Conservation (phyloP, 2,113 vertebrate species). For the Mormyrus iriodes region DNA sequence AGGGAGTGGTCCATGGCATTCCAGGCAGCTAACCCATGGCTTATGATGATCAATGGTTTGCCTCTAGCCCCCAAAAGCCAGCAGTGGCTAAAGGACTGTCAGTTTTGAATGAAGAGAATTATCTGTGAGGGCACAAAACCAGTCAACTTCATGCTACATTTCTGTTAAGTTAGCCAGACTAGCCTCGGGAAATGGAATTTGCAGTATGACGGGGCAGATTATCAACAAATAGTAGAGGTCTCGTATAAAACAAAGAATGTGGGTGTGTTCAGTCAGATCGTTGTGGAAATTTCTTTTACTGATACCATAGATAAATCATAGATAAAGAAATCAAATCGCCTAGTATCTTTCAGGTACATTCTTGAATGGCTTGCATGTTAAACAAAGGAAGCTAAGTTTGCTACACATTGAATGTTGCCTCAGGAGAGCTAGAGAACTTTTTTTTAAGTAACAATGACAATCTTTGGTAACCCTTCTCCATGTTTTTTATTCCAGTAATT, state of each 20-base stretch:
- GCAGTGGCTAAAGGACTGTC: neutral
- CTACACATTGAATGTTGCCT: neutral
- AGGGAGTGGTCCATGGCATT: neutral
- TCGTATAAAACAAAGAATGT: neutral
- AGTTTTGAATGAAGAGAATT: neutral
- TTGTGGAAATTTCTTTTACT: neutral
- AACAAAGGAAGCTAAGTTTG: neutral
- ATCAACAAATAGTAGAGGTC: neutral
- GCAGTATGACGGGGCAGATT: neutral
- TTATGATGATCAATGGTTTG: neutral
- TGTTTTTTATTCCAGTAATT: neutral
- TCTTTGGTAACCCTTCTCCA: neutral
- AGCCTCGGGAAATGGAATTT: neutral
- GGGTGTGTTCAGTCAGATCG: neutral
- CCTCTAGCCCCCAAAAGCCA: neutral
- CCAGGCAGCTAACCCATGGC: neutral
- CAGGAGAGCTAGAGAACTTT: neutral
- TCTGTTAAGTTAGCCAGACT: neutral
- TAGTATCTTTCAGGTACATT: neutral
- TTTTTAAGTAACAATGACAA: neutral
- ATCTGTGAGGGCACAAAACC: neutral
- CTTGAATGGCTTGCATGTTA: neutral
- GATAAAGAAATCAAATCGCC: neutral
- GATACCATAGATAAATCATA: neutral
- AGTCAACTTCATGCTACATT: neutral